Evolutionary conservation across 2,113 vertebrate genomes (phyloP).

Genomic region (Nycticebus coucang): DNA sequence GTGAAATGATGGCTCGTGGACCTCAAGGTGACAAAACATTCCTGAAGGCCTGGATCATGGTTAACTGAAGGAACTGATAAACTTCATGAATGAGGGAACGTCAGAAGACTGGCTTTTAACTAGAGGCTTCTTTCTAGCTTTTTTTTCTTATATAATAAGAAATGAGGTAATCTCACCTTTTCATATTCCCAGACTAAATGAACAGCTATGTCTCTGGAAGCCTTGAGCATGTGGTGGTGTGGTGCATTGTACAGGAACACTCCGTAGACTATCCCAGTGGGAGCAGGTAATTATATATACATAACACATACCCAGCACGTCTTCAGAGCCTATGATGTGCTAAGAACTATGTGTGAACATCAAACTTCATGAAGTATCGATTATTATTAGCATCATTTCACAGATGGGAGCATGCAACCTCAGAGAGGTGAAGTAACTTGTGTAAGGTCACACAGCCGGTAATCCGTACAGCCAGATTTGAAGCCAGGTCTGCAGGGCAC

Average conservation of each 20-base stretch:
- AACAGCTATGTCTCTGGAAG: neutral
- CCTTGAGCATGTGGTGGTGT: fast-evolving
- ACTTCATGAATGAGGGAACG: neutral
- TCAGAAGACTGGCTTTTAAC: neutral
- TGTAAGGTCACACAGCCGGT: neutral
- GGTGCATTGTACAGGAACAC: fast-evolving
- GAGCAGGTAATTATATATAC: fast-evolving
- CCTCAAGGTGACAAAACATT: fast-evolving
- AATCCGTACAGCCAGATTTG: neutral
- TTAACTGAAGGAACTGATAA: fast-evolving
- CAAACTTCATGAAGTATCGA: too few relatives aligned
- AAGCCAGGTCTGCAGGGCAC: neutral
- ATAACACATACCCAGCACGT: too few relatives aligned
- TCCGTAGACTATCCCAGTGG: fast-evolving
- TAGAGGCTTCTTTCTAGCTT: too few relatives aligned
- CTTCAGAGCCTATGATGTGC: fast-evolving
- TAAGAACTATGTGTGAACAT: neutral
- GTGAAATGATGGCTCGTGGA: neutral
- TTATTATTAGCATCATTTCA: neutral
- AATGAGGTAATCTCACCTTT: neutral
- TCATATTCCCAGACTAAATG: neutral
- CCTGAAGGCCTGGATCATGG: neutral
- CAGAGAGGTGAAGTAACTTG: neutral
- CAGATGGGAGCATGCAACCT: neutral
- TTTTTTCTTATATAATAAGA: neutral